Conservation (phyloP, 35 echinoderm and acorn worm species). For the Lytechinus variegatus region DNA sequence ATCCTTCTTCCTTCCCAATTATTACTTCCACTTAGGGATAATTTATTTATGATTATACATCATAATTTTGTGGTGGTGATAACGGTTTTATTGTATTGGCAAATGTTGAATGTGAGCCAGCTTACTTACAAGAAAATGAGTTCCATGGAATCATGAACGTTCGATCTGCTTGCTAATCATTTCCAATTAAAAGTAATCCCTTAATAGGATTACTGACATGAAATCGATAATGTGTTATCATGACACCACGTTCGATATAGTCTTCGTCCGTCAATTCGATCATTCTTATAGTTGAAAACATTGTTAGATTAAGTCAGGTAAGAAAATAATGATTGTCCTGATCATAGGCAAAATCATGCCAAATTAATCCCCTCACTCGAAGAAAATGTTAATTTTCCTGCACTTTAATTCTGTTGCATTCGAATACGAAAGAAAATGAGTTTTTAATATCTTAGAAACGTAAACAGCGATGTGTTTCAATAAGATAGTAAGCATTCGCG, state of each 20-base stretch:
- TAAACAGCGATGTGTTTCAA: too few relatives aligned
- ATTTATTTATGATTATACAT: not conserved
- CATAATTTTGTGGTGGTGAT: too few relatives aligned
- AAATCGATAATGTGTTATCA: not conserved
- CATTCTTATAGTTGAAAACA: not conserved
- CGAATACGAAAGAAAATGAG: too few relatives aligned
- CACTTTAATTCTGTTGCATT: not conserved
- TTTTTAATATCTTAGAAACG: too few relatives aligned
- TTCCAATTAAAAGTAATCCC: not conserved
- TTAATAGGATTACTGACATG: not conserved
- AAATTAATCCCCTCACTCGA: not conserved
- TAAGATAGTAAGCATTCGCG: too few relatives aligned
- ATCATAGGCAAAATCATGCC: not conserved
- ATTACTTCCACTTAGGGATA: too few relatives aligned
- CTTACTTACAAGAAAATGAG: too few relatives aligned
- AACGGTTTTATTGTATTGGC: too few relatives aligned
- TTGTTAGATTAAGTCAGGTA: not conserved
- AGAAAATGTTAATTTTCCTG: not conserved
- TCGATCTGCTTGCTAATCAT: not conserved
- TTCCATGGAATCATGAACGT: not conserved
- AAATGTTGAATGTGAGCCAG: not conserved
- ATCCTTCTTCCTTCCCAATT: too few relatives aligned
- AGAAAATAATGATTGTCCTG: not conserved
- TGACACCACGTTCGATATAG: not conserved
- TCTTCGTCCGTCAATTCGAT: not conserved